phyloP scores from a whole-genome alignment of 35 echinoderm and acorn worm species.

The Apostichopus japonicus region DNA sequence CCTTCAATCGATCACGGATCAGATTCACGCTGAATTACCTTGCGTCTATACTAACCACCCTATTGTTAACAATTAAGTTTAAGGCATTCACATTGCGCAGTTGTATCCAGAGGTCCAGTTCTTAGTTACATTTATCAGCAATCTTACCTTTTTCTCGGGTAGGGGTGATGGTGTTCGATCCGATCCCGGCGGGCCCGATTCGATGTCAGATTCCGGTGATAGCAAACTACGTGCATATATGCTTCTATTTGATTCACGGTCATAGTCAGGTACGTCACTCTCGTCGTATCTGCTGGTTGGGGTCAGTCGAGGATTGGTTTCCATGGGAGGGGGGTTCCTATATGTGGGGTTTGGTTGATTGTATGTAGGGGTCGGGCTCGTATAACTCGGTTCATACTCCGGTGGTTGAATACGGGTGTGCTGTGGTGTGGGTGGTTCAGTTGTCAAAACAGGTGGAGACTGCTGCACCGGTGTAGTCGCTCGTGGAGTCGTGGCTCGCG shows the following conservation, averaged over 20 bases:
- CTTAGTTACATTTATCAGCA: background rate
- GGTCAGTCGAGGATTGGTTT: background rate
- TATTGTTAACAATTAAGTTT: no score
- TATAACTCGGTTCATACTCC: slow-evolving; percentile 16
- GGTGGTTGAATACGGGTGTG: background rate
- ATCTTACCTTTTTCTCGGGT: slow-evolving; percentile 51
- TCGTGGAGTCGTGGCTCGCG: background rate
- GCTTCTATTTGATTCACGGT: slow-evolving; percentile 3
- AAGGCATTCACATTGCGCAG: no score
- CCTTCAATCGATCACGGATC: no score
- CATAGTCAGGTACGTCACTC: slow-evolving; percentile 4
- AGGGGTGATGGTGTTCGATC: slow-evolving; percentile 19
- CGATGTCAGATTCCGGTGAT: slow-evolving; percentile 26
- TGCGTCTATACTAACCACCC: no score
- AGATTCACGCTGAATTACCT: no score
- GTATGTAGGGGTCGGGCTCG: background rate
- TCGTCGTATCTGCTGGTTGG: slow-evolving; percentile 13
- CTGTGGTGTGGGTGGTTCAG: slow-evolving; percentile 25
- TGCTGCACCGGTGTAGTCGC: background rate
- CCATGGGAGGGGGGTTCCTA: background rate
- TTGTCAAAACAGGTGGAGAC: background rate
- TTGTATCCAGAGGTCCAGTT: no score
- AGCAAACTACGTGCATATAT: background rate
- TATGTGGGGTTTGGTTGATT: background rate
- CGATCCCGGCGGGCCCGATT: background rate